Evolutionary conservation across 2,888 invertebrate genomes (phyloP), one percentile per base, ranked within the genome.

Genomic region (Strigamia transsilvanica): DNA sequence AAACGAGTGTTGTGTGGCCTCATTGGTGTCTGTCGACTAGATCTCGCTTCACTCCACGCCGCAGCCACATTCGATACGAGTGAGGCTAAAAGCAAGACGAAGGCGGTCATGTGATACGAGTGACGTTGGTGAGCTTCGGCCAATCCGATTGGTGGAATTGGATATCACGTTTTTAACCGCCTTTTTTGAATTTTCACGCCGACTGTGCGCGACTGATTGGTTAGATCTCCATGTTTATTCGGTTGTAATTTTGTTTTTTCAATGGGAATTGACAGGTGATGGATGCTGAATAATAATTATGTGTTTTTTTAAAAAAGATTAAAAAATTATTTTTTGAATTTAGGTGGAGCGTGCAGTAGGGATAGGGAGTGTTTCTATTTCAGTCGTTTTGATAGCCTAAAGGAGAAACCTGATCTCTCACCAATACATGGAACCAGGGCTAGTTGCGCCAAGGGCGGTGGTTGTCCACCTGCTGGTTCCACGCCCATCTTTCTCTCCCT

Each of bases 371-470:
- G 23, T 73, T 73, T 73, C 73, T 73, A 32, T 73, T 73, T 73
- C 73, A 73, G 73, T 73, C 13, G 73, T 12, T 61, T 61, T 32
- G 73, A 32, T 56, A 32, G 73, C 73, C 73, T 27, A 27, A 13
- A 73, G 73, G 73, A 27, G 73, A 73, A 73, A 73, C 73, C 73
- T 73, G 73, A 73, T 73, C 73, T 73, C 73, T 73, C 73, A 73
- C 73, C 73, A 73, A 73, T 73, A 73, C 73, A 73, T 73, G 73
- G 32, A 73, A 73, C 73, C 73, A 15, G 73, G 73, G 73, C 73
- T 73, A 73, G 73, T 73, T 73, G 73, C 73, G 73, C 73, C 73
- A 73, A 73, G 73, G 73, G 73, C 73, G 73, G 73, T 73, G 73
- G 27, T 73, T 73, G 73, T 73, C 73, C 73, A 73, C 73, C 73